Evolutionary conservation across 2,888 invertebrate species (phyloP).

Genomic region (Lithophane semibrunnea): DNA sequence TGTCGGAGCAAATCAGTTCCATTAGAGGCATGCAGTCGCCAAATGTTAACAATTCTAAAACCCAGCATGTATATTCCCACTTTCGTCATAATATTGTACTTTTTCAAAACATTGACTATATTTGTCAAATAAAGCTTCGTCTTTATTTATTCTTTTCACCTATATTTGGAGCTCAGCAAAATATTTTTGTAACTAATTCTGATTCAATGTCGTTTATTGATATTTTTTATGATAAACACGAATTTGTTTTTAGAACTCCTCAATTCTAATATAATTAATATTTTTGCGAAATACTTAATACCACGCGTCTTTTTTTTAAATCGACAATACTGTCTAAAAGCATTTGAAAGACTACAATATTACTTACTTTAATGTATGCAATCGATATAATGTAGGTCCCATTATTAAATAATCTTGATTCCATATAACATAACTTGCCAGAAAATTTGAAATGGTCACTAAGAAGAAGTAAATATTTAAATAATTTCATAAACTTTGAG

Average conservation of each 20-base stretch:
- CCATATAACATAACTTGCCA: not conserved
- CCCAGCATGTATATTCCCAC: slow-evolving; percentile 71
- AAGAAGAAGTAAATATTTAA: slow-evolving; percentile 7
- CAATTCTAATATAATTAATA: not conserved
- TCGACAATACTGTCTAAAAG: slow-evolving; percentile 10
- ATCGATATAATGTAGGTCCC: slow-evolving; percentile 14
- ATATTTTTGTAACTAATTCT: slow-evolving; percentile 1
- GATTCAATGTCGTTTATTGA: not conserved
- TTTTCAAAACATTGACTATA: slow-evolving; percentile 51
- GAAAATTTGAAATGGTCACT: slow-evolving; percentile 13
- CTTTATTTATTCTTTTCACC: slow-evolving; percentile 19
- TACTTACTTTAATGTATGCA: slow-evolving; percentile 32
- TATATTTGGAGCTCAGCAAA: slow-evolving; percentile 18
- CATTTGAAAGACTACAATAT: slow-evolving; percentile 48
- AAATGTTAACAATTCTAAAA: slow-evolving; percentile 59
- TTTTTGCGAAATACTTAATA: slow-evolving; percentile 1
- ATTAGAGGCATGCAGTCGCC: slow-evolving; percentile 77
- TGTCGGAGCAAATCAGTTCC: slow-evolving; percentile 63
- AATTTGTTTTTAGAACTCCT: slow-evolving; percentile 6
- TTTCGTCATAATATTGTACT: slow-evolving; percentile 61
- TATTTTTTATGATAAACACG: not conserved
- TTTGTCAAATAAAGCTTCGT: slow-evolving; percentile 31
- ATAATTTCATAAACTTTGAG: slow-evolving; percentile 5
- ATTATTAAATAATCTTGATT: slow-evolving; percentile 6
- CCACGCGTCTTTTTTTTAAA: not conserved